These are phyloP conservation scores for Plebejus anna DNA, from an alignment of 2,888 invertebrate genomes.

Conservation along the genomic window DNA sequence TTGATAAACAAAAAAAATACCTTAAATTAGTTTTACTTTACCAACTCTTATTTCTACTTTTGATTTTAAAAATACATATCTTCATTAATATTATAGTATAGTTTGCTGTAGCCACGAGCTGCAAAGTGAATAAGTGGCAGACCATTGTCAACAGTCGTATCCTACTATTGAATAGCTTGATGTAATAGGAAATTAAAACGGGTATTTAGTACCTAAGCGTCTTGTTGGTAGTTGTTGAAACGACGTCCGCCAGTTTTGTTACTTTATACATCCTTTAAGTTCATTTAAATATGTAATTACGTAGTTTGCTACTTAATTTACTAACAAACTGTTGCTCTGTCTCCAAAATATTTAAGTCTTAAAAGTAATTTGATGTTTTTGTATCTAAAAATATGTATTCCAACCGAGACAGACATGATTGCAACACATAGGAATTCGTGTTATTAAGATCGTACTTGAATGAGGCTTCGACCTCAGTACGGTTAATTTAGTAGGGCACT, in stretches of 20 bases:
- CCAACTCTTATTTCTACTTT: too few relatives aligned
- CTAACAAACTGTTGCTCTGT: background rate
- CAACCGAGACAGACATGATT: background rate
- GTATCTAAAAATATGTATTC: background rate
- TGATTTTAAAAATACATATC: too few relatives aligned
- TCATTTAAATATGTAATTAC: conserved; percentile 26
- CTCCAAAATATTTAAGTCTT: background rate
- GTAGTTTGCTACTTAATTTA: background rate
- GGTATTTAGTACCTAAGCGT: conserved; percentile 35
- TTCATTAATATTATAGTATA: background rate
- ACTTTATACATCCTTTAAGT: conserved; percentile 42
- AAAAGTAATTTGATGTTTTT: background rate
- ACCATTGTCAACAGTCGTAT: conserved; percentile 21
- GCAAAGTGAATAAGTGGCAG: background rate
- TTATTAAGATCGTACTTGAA: conserved; percentile 8
- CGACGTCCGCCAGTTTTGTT: conserved; percentile 44
- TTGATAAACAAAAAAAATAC: too few relatives aligned
- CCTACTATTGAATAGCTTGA: conserved; percentile 35
- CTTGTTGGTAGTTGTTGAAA: conserved; percentile 38
- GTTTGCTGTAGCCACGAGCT: background rate
- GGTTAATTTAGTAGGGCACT: conserved; percentile 14
- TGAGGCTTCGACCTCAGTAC: conserved; percentile 12
- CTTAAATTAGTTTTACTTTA: too few relatives aligned
- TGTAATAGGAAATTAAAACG: conserved; percentile 37
- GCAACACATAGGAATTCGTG: background rate